phyloP scores from a whole-genome alignment of 2,888 invertebrate genomes.

The Orchesella flavescens region DNA sequence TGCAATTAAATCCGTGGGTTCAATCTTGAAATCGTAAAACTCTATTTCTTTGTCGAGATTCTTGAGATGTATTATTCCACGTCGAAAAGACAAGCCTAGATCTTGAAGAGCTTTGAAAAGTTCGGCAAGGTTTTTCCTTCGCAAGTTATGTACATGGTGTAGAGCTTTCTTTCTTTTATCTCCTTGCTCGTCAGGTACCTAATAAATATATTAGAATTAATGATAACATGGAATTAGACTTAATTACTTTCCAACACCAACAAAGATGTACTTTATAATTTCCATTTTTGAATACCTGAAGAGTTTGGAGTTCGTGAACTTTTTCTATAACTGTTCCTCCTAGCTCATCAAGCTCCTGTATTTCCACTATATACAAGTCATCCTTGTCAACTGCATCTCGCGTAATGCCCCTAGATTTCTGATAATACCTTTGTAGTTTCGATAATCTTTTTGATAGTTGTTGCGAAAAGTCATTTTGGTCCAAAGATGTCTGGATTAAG shows the following conservation, averaged over 20 bases:
- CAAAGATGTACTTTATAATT: no score
- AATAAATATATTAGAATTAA: conserved; percentile 7
- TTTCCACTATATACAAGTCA: conserved; percentile 15
- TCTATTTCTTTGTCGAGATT: conserved; percentile 72
- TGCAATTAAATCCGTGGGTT: conserved; percentile 82
- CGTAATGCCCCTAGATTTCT: conserved; percentile 51
- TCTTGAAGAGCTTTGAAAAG: conserved; percentile 84
- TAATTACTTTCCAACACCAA: no score
- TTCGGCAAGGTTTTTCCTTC: conserved; percentile 88
- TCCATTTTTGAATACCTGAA: conserved; percentile 54
- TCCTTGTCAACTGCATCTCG: conserved; percentile 44
- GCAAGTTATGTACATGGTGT: conserved; percentile 84
- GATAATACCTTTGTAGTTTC: conserved; percentile 62
- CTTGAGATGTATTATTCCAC: conserved; percentile 78
- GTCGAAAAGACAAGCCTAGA: conserved; percentile 86
- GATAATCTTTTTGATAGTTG: conserved; percentile 38
- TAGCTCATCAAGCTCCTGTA: conserved; percentile 63
- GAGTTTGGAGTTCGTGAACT: conserved; percentile 67
- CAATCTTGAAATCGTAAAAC: conserved; percentile 77
- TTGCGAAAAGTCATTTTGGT: neutral
- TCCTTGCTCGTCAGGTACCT: conserved; percentile 77
- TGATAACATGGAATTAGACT: conserved; percentile 17
- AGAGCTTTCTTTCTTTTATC: conserved; percentile 80
- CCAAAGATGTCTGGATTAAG: neutral
- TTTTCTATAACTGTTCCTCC: conserved; percentile 62